Evolutionary conservation across 2,797 vertebrate genomes (phyloP).

Genomic region (Phoebastria nigripes): DNA sequence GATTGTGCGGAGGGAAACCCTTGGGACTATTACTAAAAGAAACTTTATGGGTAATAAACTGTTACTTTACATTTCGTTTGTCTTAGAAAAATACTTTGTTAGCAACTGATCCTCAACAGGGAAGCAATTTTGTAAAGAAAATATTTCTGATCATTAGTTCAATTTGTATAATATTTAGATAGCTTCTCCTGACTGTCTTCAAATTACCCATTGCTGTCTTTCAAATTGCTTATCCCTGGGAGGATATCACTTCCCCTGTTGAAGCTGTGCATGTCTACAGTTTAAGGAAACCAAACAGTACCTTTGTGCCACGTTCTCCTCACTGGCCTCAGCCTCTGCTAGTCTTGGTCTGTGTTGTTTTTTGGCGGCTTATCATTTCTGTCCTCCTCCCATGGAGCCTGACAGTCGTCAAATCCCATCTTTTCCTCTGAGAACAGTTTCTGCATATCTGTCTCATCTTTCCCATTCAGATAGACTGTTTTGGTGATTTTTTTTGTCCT

Average conservation of each 20-base stretch:
- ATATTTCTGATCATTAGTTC: background rate
- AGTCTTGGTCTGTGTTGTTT: background rate
- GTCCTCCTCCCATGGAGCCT: background rate
- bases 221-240: background rate
- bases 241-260: background rate
- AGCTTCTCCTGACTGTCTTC: background rate
- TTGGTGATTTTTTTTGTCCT: background rate
- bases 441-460: background rate
- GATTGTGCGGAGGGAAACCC: background rate
- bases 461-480: background rate
- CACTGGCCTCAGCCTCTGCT: background rate
- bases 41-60: background rate
- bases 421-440: background rate
- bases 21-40: background rate
- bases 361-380: background rate
- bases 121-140: background rate
- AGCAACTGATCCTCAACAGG: background rate
- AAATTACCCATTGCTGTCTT: background rate
- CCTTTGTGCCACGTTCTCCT: accelerated
- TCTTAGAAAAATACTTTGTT: background rate
- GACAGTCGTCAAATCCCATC: background rate
- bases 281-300: background rate
- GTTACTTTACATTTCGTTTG: slow-evolving; percentile 15
- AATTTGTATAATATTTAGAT: background rate
- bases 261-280: background rate